A percentile compares a stretch with the other conserved stretches of the same genome.
phyloP scores from a whole-genome alignment of 2,888 invertebrate genomes.

The Melitaea athalia region DNA sequence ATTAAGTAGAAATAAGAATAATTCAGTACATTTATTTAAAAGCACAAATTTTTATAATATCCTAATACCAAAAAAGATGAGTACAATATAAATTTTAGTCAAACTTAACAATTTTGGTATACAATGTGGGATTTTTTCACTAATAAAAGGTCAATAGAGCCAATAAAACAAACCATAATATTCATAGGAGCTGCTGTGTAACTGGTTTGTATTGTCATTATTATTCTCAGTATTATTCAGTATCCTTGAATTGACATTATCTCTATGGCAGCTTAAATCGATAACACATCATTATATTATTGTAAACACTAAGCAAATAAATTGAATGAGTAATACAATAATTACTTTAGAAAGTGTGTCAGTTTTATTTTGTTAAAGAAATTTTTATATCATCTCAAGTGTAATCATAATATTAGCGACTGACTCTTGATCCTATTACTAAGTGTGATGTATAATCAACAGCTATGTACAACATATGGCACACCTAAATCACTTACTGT shows the following conservation, averaged over 20 bases:
- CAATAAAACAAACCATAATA: neutral
- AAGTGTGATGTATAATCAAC: constrained; percentile 38
- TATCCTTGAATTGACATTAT: neutral
- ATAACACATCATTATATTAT: neutral
- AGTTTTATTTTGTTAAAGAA: neutral
- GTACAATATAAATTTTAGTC: constrained; percentile 19
- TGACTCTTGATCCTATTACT: constrained; percentile 10
- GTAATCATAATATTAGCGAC: constrained; percentile 4
- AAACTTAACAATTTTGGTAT: constrained; percentile 35
- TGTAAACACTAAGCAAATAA: neutral
- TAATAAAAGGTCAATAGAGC: constrained; percentile 33
- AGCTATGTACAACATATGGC: constrained; percentile 41
- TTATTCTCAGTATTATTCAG: neutral
- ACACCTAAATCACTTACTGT: constrained; percentile 39
- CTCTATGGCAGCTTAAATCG: neutral
- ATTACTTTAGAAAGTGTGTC: neutral
- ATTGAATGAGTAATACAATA: neutral
- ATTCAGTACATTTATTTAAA: constrained; percentile 25
- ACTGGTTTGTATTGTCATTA: neutral
- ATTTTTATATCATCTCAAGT: neutral
- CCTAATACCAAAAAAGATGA: constrained; percentile 18
- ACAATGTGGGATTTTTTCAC: constrained; percentile 24
- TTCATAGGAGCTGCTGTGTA: neutral
- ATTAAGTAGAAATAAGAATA: constrained; percentile 37
- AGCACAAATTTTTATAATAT: constrained; percentile 16